Base-by-base conservation (phyloP, 2,797 vertebrate genomes). In the Ibycter americanus region DNA sequence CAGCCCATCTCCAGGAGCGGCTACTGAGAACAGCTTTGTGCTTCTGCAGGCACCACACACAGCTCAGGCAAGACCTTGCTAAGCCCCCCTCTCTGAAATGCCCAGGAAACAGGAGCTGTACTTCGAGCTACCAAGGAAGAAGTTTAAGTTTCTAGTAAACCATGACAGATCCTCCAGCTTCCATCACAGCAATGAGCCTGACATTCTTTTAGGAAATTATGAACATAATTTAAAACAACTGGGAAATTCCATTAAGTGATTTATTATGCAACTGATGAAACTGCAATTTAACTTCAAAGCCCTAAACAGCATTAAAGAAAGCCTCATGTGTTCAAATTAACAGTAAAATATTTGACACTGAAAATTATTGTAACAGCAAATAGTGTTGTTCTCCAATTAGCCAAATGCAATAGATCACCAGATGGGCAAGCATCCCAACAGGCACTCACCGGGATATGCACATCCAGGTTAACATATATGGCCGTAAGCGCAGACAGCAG, bases 241-340 rank as follows among this genome's bases (percentile, higher is more conserved):
- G 93, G 96, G 92, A 94, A 87, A 90, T 93, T 90, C 93, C 87
- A 74, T 87, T 94, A 91, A 93, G 92, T 40, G 84, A 95, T 97
- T 96, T 95, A 95, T 87, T 87, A 73, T 79, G 81, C 94, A 96
- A 72, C 93, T 95, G 97, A 96, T 97, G 95, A 96, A 97, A 80
- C 90, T 63, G 82, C 94, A 93, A 90, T 96, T 97, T 95, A 93
- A 97, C 95, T 95, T 85, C 89, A 71, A 90, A 95, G 96, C 95
- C 74, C 90, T 47, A 79, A 83, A 90, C 58, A 92, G 84, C 66
- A 82, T 71, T 89, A 81, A 87, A 94, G 93, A 20, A 92, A 90
- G 54, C 63, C 93, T 89, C 46, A 7, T 87, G 95, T 83, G 88
- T 89, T 96, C 88, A 88, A 87, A 97, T 96, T 96, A 96, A 72